These are phyloP conservation scores for Labeo rohita DNA, from an alignment of 2,113 vertebrate genomes.

Conservation along the genomic window DNA sequence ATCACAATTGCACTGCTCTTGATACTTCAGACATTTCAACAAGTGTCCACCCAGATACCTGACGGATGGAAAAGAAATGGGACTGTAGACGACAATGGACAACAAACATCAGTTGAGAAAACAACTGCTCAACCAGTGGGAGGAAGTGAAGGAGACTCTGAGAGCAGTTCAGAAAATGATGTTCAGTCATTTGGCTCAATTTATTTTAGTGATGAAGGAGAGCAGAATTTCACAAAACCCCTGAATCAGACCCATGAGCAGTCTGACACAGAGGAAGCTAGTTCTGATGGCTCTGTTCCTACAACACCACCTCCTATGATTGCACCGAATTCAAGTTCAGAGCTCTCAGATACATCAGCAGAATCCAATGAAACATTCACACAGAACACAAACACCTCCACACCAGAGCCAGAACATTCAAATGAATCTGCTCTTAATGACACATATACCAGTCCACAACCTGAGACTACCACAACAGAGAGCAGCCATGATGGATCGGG, in stretches of 20 bases:
- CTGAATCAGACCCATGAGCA: too few species aligned
- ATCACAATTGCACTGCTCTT: constrained; percentile 60
- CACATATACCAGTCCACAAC: background rate
- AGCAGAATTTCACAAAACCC: background rate
- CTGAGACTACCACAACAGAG: constrained; percentile 2
- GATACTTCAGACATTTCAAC: constrained; percentile 59
- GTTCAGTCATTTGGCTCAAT: background rate
- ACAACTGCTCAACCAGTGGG: background rate
- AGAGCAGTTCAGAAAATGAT: background rate
- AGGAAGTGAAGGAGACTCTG: background rate
- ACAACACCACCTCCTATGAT: background rate
- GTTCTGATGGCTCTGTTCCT: background rate
- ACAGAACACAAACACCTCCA: background rate
- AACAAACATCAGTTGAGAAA: background rate
- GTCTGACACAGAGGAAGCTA: background rate
- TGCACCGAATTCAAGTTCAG: background rate
- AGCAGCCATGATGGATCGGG: background rate
- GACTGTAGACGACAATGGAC: background rate
- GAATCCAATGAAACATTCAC: constrained; percentile 10
- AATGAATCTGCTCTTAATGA: background rate
- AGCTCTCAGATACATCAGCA: background rate
- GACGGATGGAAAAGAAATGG: accelerated
- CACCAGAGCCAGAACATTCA: background rate
- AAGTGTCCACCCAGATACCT: constrained; percentile 21
- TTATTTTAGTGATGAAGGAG: background rate